Evolutionary conservation across 2,797 vertebrate species (phyloP).

Genomic region (Petrocephalus sullivani): DNA sequence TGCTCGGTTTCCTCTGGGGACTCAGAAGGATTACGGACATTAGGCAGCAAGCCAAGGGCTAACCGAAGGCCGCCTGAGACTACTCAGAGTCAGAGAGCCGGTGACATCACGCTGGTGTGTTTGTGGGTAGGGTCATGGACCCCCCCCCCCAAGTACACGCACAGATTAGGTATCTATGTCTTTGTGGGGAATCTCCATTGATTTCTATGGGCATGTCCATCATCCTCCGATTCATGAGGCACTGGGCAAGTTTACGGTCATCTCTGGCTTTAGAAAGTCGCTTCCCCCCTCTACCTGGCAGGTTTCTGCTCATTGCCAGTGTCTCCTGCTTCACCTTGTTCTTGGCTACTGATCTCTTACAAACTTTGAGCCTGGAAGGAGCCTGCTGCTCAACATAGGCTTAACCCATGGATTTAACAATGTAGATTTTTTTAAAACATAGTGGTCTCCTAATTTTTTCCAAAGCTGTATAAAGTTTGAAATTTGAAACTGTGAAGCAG

Average conservation of each 20-base stretch:
- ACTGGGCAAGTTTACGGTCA: background rate
- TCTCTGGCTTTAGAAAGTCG: background rate
- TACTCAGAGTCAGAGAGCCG: background rate
- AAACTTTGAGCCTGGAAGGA: too few relatives aligned
- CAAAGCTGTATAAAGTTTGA: too few relatives aligned
- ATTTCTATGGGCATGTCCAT: conserved; percentile 42
- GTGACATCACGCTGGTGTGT: background rate
- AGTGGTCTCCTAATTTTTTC: too few relatives aligned
- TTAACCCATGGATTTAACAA: too few relatives aligned
- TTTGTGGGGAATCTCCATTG: background rate
- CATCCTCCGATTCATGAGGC: background rate
- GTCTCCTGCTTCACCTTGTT: too few relatives aligned
- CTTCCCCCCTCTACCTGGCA: too few relatives aligned
- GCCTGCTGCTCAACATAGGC: too few relatives aligned
- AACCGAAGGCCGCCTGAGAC: background rate
- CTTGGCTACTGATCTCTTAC: too few relatives aligned
- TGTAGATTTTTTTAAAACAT: too few relatives aligned
- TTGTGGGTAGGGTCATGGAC: background rate
- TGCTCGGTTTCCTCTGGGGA: background rate
- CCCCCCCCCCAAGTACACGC: conserved; percentile 32
- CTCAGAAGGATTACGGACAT: background rate
- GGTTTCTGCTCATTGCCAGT: too few relatives aligned
- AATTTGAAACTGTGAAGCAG: too few relatives aligned
- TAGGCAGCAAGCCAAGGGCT: background rate
- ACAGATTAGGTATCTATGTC: background rate